Evolutionary conservation across 2,888 invertebrate species (phyloP), one percentile per base, ranked within the genome.

Genomic region (Pyralis farinalis): DNA sequence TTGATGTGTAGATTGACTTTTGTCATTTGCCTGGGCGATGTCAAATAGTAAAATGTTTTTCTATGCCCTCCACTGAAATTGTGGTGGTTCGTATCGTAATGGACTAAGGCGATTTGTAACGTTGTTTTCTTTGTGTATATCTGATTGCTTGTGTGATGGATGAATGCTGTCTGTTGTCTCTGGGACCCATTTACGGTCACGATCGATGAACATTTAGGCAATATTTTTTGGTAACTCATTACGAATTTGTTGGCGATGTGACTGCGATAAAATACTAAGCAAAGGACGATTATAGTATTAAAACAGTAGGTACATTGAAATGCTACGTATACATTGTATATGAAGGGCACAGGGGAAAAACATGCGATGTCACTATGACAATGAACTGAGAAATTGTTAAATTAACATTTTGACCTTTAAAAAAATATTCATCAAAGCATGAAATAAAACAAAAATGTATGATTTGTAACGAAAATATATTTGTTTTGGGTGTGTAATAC

Each of bases 1-100:
- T 86, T 86, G 87, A 83, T 85, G 85, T 85, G 80, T 87, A 87
- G 87, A 88, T 88, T 86, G 87, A 87, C 85, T 87, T 87, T 87
- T 86, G 86, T 87, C 88, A 88, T 88, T 87, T 87, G 73, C 84
- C 66, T 78, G 76, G 79, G 66, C 78, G 81, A 83, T 79, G 85
- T 85, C 86, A 84, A 85, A 86, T 66, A 83, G 73, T 83, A 72
- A 79, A 87, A 86, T 84, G 81, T 84, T 86, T 84, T 86, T 81
- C 71, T 76, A 74, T 78, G 68, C 72, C 73, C 74, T 76, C 71
- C 74, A 73, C 71, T 76, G 75, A 81, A 87, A 80, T 84, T 76
- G 77, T 75, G 63, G 73, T 71, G 73, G 72, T 58, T 62, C 63
- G 65, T 63, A 63, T 58, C 60, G 70, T 87, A 88, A 88, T 87